These are phyloP conservation scores for Nasonia giraulti DNA, from an alignment of 1,140 invertebrate species.

Conservation along the genomic window DNA sequence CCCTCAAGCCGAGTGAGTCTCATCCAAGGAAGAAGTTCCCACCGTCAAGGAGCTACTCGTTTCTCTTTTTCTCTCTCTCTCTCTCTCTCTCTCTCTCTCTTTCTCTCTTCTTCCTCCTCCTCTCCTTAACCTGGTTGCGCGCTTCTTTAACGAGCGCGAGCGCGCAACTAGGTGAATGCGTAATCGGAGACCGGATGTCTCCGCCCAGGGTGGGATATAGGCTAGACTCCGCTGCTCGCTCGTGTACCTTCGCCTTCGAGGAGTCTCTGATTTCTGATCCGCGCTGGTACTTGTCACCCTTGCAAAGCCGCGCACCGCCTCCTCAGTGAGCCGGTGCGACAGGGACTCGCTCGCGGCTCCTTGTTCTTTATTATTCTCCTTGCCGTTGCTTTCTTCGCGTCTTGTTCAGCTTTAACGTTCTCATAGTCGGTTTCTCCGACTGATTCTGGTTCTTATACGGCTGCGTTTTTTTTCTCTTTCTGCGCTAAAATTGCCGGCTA, in stretches of 20 bases:
- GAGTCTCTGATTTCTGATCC: slow-evolving; percentile 74
- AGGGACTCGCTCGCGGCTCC: background rate
- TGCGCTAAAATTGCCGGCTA: background rate
- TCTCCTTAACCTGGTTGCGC: slow-evolving; percentile 38
- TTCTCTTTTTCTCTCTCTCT: slow-evolving; percentile 37
- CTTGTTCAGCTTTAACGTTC: slow-evolving; percentile 4
- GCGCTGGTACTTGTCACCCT: slow-evolving; percentile 65
- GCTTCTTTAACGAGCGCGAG: slow-evolving; percentile 45
- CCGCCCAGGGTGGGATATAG: slow-evolving; percentile 69
- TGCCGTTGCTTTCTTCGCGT: background rate
- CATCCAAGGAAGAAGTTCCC: slow-evolving; percentile 33
- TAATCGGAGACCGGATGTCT: slow-evolving; percentile 73
- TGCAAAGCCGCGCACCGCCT: slow-evolving; percentile 55
- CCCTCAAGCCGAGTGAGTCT: background rate
- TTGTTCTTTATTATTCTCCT: background rate
- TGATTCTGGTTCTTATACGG: slow-evolving; percentile 19
- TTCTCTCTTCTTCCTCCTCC: slow-evolving; percentile 32
- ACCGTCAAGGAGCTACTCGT: slow-evolving; percentile 44
- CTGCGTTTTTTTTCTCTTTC: background rate
- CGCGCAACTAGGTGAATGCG: slow-evolving; percentile 62
- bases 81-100: slow-evolving; percentile 38
- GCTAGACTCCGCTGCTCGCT: slow-evolving; percentile 21
- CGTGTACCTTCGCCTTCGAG: slow-evolving; percentile 56
- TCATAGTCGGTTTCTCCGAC: slow-evolving; percentile 13
- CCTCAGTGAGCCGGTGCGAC: background rate